Conservation (phyloP, 2,113 vertebrate genomes). For the Ctenomys sociabilis region DNA sequence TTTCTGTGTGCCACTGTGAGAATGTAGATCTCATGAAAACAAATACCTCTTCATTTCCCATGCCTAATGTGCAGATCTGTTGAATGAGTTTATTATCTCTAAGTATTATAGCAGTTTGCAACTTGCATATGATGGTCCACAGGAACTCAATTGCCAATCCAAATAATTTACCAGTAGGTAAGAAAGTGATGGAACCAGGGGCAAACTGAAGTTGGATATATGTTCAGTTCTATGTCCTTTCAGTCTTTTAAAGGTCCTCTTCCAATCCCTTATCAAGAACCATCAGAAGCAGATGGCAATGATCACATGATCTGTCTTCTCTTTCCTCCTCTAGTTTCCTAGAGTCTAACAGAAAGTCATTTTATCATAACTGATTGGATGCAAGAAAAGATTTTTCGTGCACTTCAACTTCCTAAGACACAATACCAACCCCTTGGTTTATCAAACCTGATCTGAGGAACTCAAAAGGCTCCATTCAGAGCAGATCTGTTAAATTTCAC, state of each 20-base stretch:
- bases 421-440: background rate
- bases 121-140: background rate
- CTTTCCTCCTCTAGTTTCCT: background rate
- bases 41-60: background rate
- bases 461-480: background rate
- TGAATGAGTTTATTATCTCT: constrained; percentile 6
- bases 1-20: background rate
- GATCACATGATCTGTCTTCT: background rate
- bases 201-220: background rate
- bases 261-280: background rate
- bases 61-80: background rate
- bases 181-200: background rate
- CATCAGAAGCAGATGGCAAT: background rate
- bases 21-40: constrained; percentile 35
- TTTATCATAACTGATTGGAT: background rate
- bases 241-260: background rate
- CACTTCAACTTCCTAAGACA: background rate
- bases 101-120: background rate
- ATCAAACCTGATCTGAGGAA: background rate
- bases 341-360: background rate
- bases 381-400: background rate
- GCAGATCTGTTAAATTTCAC: background rate
- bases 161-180: constrained; percentile 27
- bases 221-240: background rate
- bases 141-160: constrained; percentile 45